Evolutionary conservation across 2,888 invertebrate species (phyloP).

Genomic region (Morpho helenor): DNA sequence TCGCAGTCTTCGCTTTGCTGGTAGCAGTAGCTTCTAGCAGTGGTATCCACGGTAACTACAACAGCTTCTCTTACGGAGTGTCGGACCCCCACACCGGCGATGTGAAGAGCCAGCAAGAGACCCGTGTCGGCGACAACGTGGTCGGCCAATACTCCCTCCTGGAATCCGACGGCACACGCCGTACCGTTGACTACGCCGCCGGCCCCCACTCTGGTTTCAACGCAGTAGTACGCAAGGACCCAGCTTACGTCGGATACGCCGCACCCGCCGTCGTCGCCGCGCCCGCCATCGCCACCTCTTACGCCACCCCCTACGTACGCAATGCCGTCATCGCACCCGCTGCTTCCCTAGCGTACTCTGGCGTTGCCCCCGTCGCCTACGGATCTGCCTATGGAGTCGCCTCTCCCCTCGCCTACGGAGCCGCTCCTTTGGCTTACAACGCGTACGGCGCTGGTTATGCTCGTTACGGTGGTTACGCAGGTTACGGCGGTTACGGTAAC

Average conservation of each 20-base stretch:
- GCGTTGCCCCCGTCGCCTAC: constrained; percentile 8
- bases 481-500: background rate
- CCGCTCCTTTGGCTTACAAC: constrained; percentile 13
- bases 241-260: constrained; percentile 24
- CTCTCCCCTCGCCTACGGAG: constrained; percentile 22
- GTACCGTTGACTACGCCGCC: constrained; percentile 76
- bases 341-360: constrained; percentile 21
- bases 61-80: constrained; percentile 73
- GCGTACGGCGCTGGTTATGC: constrained; percentile 25
- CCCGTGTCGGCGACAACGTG: constrained; percentile 68
- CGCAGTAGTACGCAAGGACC: constrained; percentile 75
- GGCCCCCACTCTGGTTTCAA: constrained; percentile 75
- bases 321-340: constrained; percentile 11
- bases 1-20: constrained; percentile 61
- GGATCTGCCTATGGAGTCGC: constrained; percentile 12
- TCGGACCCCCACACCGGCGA: constrained; percentile 75
- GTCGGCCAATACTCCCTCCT: constrained; percentile 75
- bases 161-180: constrained; percentile 75
- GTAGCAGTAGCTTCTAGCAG: constrained; percentile 61
- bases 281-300: constrained; percentile 6
- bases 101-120: constrained; percentile 75
- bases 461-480: background rate
- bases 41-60: constrained; percentile 52
- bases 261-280: constrained; percentile 19
- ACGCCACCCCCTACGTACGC: constrained; percentile 4